Percentiles rank a stretch among this genome's conserved stretches.
Evolutionary conservation across 35 echinoderm and acorn worm genomes (phyloP).

Genomic region (Stichopus chloronotus): DNA sequence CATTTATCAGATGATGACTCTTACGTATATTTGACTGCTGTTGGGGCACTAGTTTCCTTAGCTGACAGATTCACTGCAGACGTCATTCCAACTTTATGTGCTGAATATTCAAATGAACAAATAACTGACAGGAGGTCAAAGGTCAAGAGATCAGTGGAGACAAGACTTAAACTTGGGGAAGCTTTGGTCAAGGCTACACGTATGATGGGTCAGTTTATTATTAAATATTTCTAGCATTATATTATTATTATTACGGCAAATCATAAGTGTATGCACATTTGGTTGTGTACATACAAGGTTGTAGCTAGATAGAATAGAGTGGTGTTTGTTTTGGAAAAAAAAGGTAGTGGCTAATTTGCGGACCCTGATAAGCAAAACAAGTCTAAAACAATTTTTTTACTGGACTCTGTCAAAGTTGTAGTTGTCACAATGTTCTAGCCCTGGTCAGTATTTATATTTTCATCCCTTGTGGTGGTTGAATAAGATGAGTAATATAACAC

Average conservation of each 20-base stretch:
- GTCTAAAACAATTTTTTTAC: too few species aligned
- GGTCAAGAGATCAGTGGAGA: conserved; percentile 64
- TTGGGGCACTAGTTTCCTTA: conserved; percentile 78
- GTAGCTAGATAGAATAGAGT: too few species aligned
- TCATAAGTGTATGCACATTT: not conserved
- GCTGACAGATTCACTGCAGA: conserved; percentile 70
- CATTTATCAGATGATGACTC: conserved; percentile 88
- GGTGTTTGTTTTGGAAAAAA: too few species aligned
- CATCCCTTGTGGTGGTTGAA: too few species aligned
- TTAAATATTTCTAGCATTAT: not conserved
- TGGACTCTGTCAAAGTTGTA: too few species aligned
- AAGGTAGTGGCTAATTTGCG: too few species aligned
- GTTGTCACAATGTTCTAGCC: too few species aligned
- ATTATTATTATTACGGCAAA: not conserved
- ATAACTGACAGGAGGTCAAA: conserved; percentile 33
- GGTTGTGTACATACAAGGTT: too few species aligned
- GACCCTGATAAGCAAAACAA: too few species aligned
- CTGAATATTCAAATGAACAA: conserved; percentile 50
- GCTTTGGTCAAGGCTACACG: conserved; percentile 85
- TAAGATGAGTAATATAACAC: too few species aligned
- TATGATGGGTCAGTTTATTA: conserved; percentile 67
- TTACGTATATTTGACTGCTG: conserved; percentile 86
- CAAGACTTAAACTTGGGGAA: conserved; percentile 90
- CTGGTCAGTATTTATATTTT: too few species aligned
- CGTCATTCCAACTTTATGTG: conserved; percentile 80